phyloP scores from a whole-genome alignment of 2,113 vertebrate genomes.

The Glareola pratincola region DNA sequence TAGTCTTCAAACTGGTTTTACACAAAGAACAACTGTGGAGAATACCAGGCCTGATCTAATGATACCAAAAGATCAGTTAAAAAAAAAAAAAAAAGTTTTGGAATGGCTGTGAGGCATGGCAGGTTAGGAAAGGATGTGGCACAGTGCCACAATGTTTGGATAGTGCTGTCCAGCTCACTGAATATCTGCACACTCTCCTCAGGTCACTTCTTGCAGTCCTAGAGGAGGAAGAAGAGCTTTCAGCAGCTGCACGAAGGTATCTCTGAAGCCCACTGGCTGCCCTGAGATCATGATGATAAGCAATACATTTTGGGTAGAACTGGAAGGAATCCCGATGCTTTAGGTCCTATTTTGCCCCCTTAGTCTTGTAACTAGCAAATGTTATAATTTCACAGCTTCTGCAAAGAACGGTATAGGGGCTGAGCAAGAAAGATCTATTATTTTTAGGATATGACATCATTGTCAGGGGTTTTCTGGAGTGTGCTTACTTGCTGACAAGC shows the following conservation, averaged over 20 bases:
- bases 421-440: not conserved
- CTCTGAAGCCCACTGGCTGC: not conserved
- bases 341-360: not conserved
- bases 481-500: slow-evolving; percentile 21
- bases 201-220: not conserved
- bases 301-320: not conserved
- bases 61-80: not conserved
- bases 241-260: not conserved
- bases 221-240: not conserved
- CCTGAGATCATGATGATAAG: not conserved
- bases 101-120: not conserved
- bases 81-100: not conserved
- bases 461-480: slow-evolving; percentile 27
- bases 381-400: not conserved
- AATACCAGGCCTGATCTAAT: not conserved
- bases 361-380: not conserved
- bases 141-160: not conserved
- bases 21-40: not conserved
- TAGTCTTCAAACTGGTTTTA: not conserved
- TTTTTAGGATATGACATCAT: slow-evolving; percentile 36
- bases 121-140: not conserved
- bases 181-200: not conserved
- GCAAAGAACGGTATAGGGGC: not conserved
- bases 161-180: not conserved
- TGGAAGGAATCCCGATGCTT: not conserved